Evolutionary conservation across 2,888 invertebrate species (phyloP).

Genomic region (Bugulina stolonifera): DNA sequence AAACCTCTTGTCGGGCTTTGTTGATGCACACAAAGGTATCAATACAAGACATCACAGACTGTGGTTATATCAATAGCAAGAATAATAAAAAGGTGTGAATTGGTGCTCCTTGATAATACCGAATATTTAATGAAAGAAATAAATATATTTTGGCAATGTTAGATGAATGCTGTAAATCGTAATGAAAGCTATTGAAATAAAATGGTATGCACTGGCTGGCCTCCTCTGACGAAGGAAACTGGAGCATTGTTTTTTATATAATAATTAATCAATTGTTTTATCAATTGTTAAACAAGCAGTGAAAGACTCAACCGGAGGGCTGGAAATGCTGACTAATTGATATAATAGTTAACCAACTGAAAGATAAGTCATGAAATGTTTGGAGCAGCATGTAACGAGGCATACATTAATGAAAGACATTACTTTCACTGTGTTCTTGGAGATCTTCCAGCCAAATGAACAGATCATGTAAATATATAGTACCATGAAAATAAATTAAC

Average conservation of each 20-base stretch:
- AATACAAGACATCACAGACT: slow-evolving; percentile 7
- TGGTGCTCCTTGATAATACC: slow-evolving; percentile 14
- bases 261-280: neutral
- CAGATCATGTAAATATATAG: no score
- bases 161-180: neutral
- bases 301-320: neutral
- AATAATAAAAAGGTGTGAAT: slow-evolving; percentile 23
- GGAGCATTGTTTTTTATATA: neutral
- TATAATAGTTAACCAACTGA: neutral
- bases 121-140: neutral
- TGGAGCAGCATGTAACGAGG: neutral
- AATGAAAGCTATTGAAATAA: neutral
- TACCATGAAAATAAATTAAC: no score
- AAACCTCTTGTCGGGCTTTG: neutral
- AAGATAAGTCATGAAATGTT: neutral
- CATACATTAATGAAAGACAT: no score
- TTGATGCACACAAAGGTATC: slow-evolving; percentile 3
- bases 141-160: slow-evolving; percentile 22
- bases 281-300: neutral
- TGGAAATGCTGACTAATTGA: neutral
- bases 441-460: no score
- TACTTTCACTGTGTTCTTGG: no score
- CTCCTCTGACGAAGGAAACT: neutral
- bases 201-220: neutral
- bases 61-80: slow-evolving; percentile 17